A percentile compares a stretch with the other conserved stretches of the same genome.
phyloP scores from a whole-genome alignment of 2,888 invertebrate genomes.

The Lycaena phlaeas region DNA sequence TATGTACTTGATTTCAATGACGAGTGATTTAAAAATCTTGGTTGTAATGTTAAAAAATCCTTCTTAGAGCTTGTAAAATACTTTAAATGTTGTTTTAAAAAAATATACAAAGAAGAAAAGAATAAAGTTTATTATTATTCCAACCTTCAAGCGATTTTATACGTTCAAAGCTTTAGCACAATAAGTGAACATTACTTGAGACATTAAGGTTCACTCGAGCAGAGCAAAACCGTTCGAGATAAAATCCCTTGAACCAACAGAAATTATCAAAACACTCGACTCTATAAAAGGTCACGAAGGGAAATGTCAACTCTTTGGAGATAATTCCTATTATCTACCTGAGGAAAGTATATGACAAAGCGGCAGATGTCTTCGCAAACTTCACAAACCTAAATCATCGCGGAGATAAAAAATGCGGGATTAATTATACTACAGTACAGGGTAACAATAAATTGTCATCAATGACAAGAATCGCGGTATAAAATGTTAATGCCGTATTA shows the following conservation, averaged over 20 bases:
- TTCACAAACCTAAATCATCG: conserved; percentile 57
- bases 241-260: conserved; percentile 53
- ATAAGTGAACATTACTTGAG: conserved; percentile 1
- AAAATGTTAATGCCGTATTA: conserved; percentile 69
- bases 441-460: conserved; percentile 66
- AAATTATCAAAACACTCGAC: conserved; percentile 61
- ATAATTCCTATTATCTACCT: conserved; percentile 67
- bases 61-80: background rate
- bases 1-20: too few species aligned
- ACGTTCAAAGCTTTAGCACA: conserved; percentile 1
- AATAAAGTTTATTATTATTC: background rate
- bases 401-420: conserved; percentile 42
- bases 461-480: conserved; percentile 64
- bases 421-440: conserved; percentile 32
- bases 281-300: conserved; percentile 50
- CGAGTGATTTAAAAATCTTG: too few species aligned
- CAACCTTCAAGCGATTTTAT: background rate
- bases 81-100: background rate
- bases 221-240: conserved; percentile 16
- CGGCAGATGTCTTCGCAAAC: conserved; percentile 68
- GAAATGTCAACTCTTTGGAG: conserved; percentile 65
- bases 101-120: background rate
- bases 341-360: conserved; percentile 55
- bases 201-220: conserved; percentile 8
- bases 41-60: too few species aligned